A percentile compares a stretch with the other conserved stretches of the same genome.
Conservation (phyloP, 2,888 invertebrate species). For the Eupithecia subfuscata region DNA sequence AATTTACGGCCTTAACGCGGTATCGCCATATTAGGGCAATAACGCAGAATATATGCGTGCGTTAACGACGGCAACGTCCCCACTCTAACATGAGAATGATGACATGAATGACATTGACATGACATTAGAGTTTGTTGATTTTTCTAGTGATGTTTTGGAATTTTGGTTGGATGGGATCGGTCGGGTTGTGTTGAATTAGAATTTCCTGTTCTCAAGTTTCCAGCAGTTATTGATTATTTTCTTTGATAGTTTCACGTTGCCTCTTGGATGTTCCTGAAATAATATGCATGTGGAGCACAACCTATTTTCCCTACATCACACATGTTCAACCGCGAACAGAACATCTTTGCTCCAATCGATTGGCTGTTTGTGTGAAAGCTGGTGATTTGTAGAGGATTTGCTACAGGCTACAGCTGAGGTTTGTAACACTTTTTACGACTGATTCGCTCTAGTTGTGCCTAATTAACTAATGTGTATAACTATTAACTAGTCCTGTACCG, state of each 20-base stretch:
- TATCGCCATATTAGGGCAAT: too few relatives aligned
- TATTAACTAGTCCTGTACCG: slow-evolving; percentile 22
- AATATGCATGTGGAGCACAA: not conserved
- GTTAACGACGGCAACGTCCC: too few relatives aligned
- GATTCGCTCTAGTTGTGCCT: not conserved
- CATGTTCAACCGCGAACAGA: not conserved
- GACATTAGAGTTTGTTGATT: too few relatives aligned
- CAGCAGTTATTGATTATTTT: not conserved
- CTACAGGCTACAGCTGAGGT: not conserved
- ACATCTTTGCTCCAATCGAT: slow-evolving; percentile 1
- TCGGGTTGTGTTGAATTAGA: too few relatives aligned
- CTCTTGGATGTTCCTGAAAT: not conserved
- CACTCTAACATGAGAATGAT: too few relatives aligned
- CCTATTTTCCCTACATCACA: not conserved
- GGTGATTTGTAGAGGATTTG: slow-evolving; percentile 2
- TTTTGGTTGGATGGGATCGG: too few relatives aligned
- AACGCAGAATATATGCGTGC: too few relatives aligned
- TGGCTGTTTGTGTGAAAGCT: not conserved
- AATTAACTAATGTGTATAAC: not conserved
- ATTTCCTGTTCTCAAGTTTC: not conserved
- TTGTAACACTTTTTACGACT: slow-evolving; percentile 4
- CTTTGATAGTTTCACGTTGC: not conserved
- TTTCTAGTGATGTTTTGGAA: too few relatives aligned
- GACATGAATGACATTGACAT: too few relatives aligned
- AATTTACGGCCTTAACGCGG: too few relatives aligned